A percentile compares a stretch with the other conserved stretches of the same genome.
Conservation (phyloP, 92 coral and sea anemone species). For the Epizoanthus illoricatus region DNA sequence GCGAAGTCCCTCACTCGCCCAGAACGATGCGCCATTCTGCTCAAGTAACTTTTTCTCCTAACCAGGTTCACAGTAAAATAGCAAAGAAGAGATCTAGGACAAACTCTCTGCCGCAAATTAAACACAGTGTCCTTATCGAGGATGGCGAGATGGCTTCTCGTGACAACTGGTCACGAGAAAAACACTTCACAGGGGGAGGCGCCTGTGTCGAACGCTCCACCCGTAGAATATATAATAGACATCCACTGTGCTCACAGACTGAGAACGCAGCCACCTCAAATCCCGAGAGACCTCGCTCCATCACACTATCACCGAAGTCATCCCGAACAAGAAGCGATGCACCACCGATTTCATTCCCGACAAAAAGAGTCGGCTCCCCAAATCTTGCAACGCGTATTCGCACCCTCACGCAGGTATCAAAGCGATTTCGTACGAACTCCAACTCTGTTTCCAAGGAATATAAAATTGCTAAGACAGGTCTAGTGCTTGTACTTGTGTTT, state of each 20-base stretch:
- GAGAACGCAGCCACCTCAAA: conserved; percentile 7
- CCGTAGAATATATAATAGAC: not conserved
- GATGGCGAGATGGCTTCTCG: not conserved
- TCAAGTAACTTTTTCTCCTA: not conserved
- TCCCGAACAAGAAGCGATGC: conserved; percentile 6
- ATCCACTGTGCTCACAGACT: conserved; percentile 2
- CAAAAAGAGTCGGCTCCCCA: conserved; percentile 20
- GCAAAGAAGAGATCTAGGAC: not conserved
- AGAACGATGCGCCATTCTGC: not conserved
- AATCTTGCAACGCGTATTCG: conserved; percentile 51
- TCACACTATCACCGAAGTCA: conserved; percentile 38
- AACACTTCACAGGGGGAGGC: not conserved
- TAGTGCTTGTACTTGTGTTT: conserved; percentile 76
- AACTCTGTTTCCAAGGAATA: conserved; percentile 77
- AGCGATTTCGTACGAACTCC: conserved; percentile 47
- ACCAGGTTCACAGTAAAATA: not conserved
- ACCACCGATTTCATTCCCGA: conserved; percentile 5
- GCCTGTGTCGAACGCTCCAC: not conserved
- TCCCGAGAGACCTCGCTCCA: conserved; percentile 45
- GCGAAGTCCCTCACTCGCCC: not conserved
- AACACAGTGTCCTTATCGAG: not conserved
- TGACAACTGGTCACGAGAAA: not conserved
- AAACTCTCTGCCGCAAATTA: conserved; percentile 31
- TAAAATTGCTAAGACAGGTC: conserved; percentile 89
- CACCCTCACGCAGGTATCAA: conserved; percentile 53